Evolutionary conservation across 2,888 invertebrate genomes (phyloP), one percentile per base, ranked within the genome.

Genomic region (Drosophila dives): DNA sequence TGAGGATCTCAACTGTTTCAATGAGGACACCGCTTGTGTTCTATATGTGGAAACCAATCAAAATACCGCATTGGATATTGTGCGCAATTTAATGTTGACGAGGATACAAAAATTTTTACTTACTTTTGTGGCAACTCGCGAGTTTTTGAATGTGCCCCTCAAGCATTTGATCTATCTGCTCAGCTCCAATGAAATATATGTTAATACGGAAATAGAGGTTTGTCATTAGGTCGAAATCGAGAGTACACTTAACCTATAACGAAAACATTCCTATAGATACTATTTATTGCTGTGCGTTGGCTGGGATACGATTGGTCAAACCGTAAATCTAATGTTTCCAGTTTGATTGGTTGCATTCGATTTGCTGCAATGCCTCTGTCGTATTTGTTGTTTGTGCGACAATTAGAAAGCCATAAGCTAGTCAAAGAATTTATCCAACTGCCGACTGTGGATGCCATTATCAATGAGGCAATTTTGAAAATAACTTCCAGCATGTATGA

Each of bases 201-300:
- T 97, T 0, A 96, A 96, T 81, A 95, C 95, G 94, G 96, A 94
- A 91, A 78, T 88, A 11, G 92, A 91, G 85, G 91, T 91, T 2
- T 15, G 42, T 6, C 8, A 1, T 20, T 6, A 1, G 34, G 36
- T 29, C 2, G 7, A 32, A 38, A 33, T n/a, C 10, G 3, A 2
- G 10, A n/a, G 1, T 33, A 0, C 5, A 17, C 15, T 12, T 0
- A 34, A 7, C 7, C 8, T 62, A 93, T 2, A 34, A 26, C 29
- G 3, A 10, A 40, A 53, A 3, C 4, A 12, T 15, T n/a, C n/a
- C 11, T 15, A 6, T 42, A 97, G 92, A 95, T 97, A 1, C 94
- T 97, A 34, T 96, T 97, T 95, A 95, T 96, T 0, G 96, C 95
- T 0, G 95, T 97, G 0, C 94, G 97, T 32, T 97, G 97, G 97